Evolutionary conservation across 1,140 invertebrate genomes (phyloP).

Genomic region (Stenopsyche tienmushanensis): DNA sequence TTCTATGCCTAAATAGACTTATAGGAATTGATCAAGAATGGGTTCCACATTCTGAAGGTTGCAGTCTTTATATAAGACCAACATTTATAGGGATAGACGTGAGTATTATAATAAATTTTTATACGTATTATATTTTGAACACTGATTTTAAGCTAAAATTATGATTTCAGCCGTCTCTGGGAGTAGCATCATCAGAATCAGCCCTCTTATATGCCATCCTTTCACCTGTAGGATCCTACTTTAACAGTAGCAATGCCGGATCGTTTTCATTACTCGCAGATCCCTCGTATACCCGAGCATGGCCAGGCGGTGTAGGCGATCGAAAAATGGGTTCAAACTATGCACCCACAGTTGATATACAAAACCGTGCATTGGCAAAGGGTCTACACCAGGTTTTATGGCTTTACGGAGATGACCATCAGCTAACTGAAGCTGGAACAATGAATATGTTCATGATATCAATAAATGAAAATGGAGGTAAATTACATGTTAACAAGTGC

Average conservation of each 20-base stretch:
- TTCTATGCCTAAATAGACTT: slow-evolving; percentile 84
- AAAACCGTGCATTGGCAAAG: slow-evolving; percentile 73
- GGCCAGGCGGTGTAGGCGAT: slow-evolving; percentile 94
- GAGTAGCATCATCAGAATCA: slow-evolving; percentile 79
- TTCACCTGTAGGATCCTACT: slow-evolving; percentile 93
- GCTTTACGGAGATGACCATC: slow-evolving; percentile 92
- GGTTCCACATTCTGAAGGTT: slow-evolving; percentile 88
- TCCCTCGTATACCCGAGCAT: slow-evolving; percentile 70
- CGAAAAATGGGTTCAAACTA: slow-evolving; percentile 96
- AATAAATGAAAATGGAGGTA: slow-evolving; percentile 89
- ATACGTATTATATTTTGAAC: neutral
- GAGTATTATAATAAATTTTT: slow-evolving; percentile 49
- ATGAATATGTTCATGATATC: slow-evolving; percentile 98
- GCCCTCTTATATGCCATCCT: slow-evolving; percentile 89
- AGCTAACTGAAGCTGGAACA: slow-evolving; percentile 96
- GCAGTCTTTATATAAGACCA: slow-evolving; percentile 94
- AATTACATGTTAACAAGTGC: no score
- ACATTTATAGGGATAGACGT: slow-evolving; percentile 97
- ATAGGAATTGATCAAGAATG: slow-evolving; percentile 94
- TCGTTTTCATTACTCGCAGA: slow-evolving; percentile 67
- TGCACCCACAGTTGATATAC: slow-evolving; percentile 81
- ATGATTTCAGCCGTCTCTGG: slow-evolving; percentile 79
- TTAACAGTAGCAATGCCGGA: slow-evolving; percentile 69
- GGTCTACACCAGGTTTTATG: slow-evolving; percentile 96
- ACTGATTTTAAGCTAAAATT: no score